Base-by-base conservation (phyloP, 2,797 vertebrate species). In the Pyrocephalus nanus region DNA sequence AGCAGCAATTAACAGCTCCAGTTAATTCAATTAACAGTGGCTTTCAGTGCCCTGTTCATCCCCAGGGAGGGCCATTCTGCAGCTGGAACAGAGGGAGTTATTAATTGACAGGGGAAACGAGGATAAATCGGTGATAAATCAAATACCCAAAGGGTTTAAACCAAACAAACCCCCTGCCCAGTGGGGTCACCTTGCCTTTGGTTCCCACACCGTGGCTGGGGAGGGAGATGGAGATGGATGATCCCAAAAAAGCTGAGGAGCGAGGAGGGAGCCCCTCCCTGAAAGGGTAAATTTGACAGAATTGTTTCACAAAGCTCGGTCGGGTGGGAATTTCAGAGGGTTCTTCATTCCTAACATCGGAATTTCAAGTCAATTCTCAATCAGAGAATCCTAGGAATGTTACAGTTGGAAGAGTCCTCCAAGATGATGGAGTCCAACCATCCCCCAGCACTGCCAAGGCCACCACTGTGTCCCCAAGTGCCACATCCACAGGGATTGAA, bases 131-230 rank as follows among this genome's bases (percentile, higher is more conserved):
- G 19, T 32, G 66, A 60, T 5, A 43, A 74, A 90, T 23, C 6
- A 58, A 75, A 48, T 2, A 51, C 3, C 7, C 1, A 2, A 51
- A 66, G 27, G 40, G 65, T 29, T 80, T 16, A 53, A 73, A 20
- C 25, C 7, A 14, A 17, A 25, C 5, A 38, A 17, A 19, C 9
- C 11, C 21, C 19, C 8, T 8, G 61, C 9, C 11, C 21, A 19
- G 11, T 8, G 61, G 36, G 48, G 55, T 12, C 22, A 21, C 4
- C 4, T 3, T 12, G 58, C 9, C 3, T 45, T 23, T 14, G 25
- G 54, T 4, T 70, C 53, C 40, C 7, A 6, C 0, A 1, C 6
- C 0, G 0, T 5, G 61, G 27, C 0, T 36, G 30, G 26, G 55
- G 25, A 73, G 82, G 38, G n/a, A 60, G 20, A 5, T 4, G 12